phyloP scores from a whole-genome alignment of 1,140 invertebrate genomes.

The Sitodiplosis mosellana region DNA sequence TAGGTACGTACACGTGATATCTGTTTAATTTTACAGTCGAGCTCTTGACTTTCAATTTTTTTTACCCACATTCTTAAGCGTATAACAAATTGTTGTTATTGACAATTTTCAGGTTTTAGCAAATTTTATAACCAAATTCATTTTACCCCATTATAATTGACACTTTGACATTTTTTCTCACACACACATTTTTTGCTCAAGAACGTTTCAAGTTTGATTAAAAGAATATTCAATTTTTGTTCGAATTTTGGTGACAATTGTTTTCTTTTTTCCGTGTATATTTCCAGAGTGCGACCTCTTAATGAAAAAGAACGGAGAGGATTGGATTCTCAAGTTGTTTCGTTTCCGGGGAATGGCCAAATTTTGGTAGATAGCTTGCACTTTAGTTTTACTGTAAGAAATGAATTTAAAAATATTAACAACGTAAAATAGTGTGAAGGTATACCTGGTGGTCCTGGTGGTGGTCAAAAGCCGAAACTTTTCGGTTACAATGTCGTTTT shows the following conservation, averaged over 20 bases:
- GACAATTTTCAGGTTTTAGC: too few species aligned
- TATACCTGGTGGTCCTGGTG: conserved; percentile 20
- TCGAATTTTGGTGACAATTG: too few species aligned
- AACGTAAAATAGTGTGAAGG: conserved; percentile 23
- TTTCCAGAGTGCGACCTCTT: conserved; percentile 45
- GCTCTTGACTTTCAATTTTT: too few species aligned
- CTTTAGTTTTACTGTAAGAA: too few species aligned
- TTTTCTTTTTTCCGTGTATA: not conserved
- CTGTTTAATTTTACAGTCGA: not conserved
- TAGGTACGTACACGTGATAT: conserved; percentile 26
- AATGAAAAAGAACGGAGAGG: conserved; percentile 44
- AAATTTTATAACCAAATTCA: too few species aligned
- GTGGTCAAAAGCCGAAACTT: conserved; percentile 49
- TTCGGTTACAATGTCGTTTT: conserved; percentile 81
- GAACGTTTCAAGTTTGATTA: too few species aligned
- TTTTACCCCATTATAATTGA: too few species aligned
- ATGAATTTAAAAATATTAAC: not conserved
- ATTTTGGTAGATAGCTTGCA: conserved; percentile 50
- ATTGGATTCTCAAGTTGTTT: conserved; percentile 38
- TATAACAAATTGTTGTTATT: too few species aligned
- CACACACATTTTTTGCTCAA: too few species aligned
- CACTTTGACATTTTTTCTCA: too few species aligned
- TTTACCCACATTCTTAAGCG: too few species aligned
- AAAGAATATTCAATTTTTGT: too few species aligned
- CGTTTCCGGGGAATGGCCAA: conserved; percentile 63